Evolutionary conservation across 2,113 vertebrate genomes (phyloP), one percentile per base, ranked within the genome.

Genomic region (Cariama cristata): DNA sequence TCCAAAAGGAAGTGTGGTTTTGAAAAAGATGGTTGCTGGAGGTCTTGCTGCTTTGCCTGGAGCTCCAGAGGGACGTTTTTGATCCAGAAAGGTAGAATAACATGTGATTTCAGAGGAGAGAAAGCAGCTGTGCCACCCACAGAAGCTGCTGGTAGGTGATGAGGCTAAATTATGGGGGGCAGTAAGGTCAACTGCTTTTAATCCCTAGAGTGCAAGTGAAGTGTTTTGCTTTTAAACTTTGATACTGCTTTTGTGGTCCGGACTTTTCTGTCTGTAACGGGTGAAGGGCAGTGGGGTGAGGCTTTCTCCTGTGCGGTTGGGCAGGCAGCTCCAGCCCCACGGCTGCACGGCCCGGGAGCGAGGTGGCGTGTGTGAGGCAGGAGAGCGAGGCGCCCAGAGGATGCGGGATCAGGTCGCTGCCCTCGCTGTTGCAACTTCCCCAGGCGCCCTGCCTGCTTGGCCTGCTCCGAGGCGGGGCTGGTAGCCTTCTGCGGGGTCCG

Each of bases 61-160:
- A 73, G 35, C 19, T 63, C 28, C 14, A 33, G n/a, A 21, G 67
- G 27, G 56, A 2, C 1, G 2, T 1, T 75, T 38, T 12, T 49
- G n/a, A 23, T 8, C 3, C 3, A 2, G 22, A 4, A 55, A 2
- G 12, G 18, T 2, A 27, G 50, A 21, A 12, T 10, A 5, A 2
- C 2, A 0, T 3, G 8, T 4, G 52, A 5, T 59, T 24, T 56
- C 47, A 5, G 33, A n/a, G 44, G 33, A 52, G 35, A 15, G 8
- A 30, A 3, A 4, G 35, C 18, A 13, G 30, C 27, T 26, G 33
- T 0, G 0, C 4, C 3, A 2, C 3, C 0, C 0, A 0, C 5
- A 16, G 14, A 30, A 32, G 27, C 0, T 42, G 24, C 30, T 8
- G 68, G 79, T 59, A 59, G 22, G 77, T 16, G 59, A 40, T 24